phyloP scores from a whole-genome alignment of 2,113 vertebrate genomes.

The Genyomyrus donnyi region DNA sequence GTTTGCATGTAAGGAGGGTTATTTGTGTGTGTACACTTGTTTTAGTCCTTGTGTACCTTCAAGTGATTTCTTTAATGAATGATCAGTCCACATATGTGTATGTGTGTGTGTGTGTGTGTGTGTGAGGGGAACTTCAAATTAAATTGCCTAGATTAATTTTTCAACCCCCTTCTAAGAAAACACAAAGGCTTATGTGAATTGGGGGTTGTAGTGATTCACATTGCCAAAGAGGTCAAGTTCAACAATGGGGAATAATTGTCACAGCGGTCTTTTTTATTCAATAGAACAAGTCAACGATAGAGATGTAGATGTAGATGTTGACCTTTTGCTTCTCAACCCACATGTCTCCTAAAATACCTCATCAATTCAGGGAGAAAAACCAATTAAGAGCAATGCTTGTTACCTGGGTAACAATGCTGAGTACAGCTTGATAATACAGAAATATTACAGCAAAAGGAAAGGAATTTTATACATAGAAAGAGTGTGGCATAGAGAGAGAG shows the following conservation, averaged over 20 bases:
- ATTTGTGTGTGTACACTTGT: neutral
- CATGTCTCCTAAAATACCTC: constrained; percentile 18
- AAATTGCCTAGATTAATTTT: neutral
- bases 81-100: neutral
- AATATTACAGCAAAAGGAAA: neutral
- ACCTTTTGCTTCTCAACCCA: constrained; percentile 12
- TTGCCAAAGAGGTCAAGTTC: neutral
- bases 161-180: neutral
- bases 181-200: neutral
- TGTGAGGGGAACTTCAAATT: neutral
- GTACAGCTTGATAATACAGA: neutral
- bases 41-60: neutral
- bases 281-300: neutral
- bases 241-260: neutral
- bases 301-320: constrained; percentile 13
- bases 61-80: neutral
- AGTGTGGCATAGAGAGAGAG: neutral
- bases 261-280: neutral
- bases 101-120: neutral
- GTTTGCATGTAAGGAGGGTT: neutral
- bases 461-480: neutral
- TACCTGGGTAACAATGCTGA: constrained; percentile 31
- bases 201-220: neutral
- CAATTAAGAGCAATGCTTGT: constrained; percentile 30
- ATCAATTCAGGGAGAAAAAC: constrained; percentile 24